A percentile compares a stretch with the other conserved stretches of the same genome.
Evolutionary conservation across 1,140 invertebrate species (phyloP).

Genomic region (Harpegnathos saltator): DNA sequence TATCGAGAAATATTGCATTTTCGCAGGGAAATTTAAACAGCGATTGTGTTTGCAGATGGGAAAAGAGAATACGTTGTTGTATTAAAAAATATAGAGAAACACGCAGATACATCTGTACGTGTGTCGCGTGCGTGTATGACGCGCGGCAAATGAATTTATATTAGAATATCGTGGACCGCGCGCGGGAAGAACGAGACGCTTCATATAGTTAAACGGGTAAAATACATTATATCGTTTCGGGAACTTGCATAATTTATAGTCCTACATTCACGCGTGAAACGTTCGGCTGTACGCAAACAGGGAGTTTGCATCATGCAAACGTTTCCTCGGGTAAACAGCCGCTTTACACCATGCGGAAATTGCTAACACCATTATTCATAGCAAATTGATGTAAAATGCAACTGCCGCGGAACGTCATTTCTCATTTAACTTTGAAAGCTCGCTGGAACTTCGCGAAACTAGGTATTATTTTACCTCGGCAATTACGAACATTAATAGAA

Average conservation of each 20-base stretch:
- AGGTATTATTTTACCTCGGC: conserved; percentile 35
- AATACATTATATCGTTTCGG: conserved; percentile 51
- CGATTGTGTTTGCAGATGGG: too few species aligned
- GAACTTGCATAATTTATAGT: conserved; percentile 57
- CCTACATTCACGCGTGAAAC: conserved; percentile 57
- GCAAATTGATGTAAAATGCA: conserved; percentile 62
- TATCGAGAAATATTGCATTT: not conserved
- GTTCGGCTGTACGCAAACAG: conserved; percentile 56
- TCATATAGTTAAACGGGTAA: conserved; percentile 53
- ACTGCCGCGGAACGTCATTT: conserved; percentile 54
- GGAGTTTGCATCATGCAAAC: conserved; percentile 60
- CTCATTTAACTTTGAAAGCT: conserved; percentile 53
- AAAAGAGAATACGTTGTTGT: not conserved
- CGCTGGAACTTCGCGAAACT: conserved; percentile 35
- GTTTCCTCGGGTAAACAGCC: conserved; percentile 60
- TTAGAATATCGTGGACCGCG: not conserved
- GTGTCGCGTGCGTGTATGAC: too few species aligned
- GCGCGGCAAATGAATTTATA: not conserved
- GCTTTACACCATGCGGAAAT: conserved; percentile 58
- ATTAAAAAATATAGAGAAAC: not conserved
- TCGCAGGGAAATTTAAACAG: too few species aligned
- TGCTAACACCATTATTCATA: conserved; percentile 60
- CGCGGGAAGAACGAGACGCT: not conserved
- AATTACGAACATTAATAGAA: conserved; percentile 43
- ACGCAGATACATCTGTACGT: not conserved